Conservation (phyloP, 30 jellyfish, hydroid and myxozoan species). For the Cassiopea andromeda region DNA sequence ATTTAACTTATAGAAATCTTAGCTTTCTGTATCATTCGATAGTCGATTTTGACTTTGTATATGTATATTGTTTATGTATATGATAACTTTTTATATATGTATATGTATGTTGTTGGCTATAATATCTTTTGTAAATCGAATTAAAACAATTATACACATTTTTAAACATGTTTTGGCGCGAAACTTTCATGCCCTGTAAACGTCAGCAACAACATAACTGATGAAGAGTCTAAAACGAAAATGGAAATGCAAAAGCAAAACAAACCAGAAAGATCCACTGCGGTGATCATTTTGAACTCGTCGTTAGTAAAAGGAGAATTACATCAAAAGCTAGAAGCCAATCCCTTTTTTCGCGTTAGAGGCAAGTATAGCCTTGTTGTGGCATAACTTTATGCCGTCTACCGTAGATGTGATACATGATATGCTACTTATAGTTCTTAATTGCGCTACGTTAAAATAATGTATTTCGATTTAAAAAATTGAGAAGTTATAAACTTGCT, state of each 20-base stretch:
- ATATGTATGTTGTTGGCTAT: no score
- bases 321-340: slow-evolving; percentile 33
- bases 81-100: no score
- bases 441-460: no score
- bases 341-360: slow-evolving; percentile 43
- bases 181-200: background rate
- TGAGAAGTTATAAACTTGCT: background rate
- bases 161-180: background rate
- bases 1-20: no score
- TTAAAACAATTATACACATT: no score
- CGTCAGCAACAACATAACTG: background rate
- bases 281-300: slow-evolving; percentile 26
- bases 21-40: no score
- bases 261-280: background rate
- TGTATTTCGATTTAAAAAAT: no score
- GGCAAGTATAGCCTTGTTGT: background rate
- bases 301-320: slow-evolving; percentile 53
- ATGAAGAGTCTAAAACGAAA: background rate
- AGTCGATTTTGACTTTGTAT: no score
- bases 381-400: background rate
- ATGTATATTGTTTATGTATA: no score
- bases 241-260: background rate
- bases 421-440: no score
- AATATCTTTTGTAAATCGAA: no score
- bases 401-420: background rate